A percentile compares a stretch with the other conserved stretches of the same genome.
Conservation (phyloP, 2,797 vertebrate species). For the Orestias chungarensis region DNA sequence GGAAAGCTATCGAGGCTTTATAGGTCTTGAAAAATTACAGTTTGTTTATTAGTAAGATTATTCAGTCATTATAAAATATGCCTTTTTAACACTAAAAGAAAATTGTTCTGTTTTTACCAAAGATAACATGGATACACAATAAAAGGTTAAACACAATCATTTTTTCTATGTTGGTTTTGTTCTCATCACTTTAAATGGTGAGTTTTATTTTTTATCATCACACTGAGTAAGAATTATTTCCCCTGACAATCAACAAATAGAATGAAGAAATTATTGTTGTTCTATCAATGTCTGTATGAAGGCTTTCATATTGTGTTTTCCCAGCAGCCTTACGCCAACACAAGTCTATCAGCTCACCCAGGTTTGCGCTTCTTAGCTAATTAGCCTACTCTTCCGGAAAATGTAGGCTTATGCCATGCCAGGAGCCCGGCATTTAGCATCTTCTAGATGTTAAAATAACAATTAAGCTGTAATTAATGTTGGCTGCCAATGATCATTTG, state of each 20-base stretch:
- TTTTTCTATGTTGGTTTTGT: neutral
- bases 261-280: neutral
- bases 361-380: slow-evolving; percentile 6
- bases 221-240: neutral
- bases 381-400: slow-evolving; percentile 24
- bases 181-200: neutral
- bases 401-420: slow-evolving; percentile 13
- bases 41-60: slow-evolving; percentile 11
- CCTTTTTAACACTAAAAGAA: slow-evolving; percentile 9
- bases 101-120: slow-evolving; percentile 8
- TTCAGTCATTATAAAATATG: slow-evolving; percentile 8
- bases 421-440: slow-evolving; percentile 4
- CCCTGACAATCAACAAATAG: neutral
- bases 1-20: slow-evolving; percentile 6
- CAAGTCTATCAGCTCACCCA: slow-evolving; percentile 17
- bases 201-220: neutral
- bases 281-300: slow-evolving; percentile 6
- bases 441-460: slow-evolving; percentile 10
- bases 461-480: slow-evolving; percentile 6
- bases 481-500: neutral
- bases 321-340: slow-evolving; percentile 15
- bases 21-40: slow-evolving; percentile 19
- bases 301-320: slow-evolving; percentile 16
- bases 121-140: neutral
- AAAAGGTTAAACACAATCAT: slow-evolving; percentile 9